Evolutionary conservation across 2,797 vertebrate genomes (phyloP), one percentile per base, ranked within the genome.

Genomic region (Lacerta viridis): DNA sequence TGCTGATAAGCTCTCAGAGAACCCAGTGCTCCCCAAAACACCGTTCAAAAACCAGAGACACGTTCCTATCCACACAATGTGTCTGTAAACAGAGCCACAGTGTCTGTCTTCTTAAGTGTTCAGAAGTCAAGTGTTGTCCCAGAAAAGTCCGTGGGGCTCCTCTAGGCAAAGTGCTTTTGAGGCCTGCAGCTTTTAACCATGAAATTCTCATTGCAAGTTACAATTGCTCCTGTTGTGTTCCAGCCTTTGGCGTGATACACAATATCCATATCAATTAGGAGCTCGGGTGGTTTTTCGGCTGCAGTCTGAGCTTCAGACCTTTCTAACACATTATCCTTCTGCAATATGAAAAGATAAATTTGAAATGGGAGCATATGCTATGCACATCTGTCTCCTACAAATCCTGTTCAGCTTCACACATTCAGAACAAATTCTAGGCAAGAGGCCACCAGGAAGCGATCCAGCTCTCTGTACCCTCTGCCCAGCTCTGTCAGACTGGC

Each of bases 321-420:
- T 61, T 86, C 77, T 86, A 74, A 84, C 74, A 0, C 55, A 0
- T 33, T 85, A 86, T 90, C 78, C 90, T 90, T 83, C 66, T 2
- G 27, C 87, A 92, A 88, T 0, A 0, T 23, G 89, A 88, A 68
- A 89, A 95, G 95, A 95, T 92, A 95, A 95, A 93, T 91, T 89
- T 4, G 18, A 95, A 89, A 18, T 85, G 94, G 94, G 97, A 94
- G 93, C 96, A 95, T 94, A 93, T 93, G 91, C 97, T 95, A 93
- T 92, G 97, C 97, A 95, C 97, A 94, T 97, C 97, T 98, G 97
- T 91, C 95, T 95, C 96, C 94, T 92, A 93, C 96, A 97, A 95
- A 95, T 93, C 95, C 96, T 36, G 78, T 95, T 96, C 96, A 91
- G 93, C 96, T 94, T 96, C 91, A 4, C 36, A 94, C 93, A 46